Evolutionary conservation across 2,113 vertebrate genomes (phyloP).

Genomic region (Dolichallabes microphthalmus): DNA sequence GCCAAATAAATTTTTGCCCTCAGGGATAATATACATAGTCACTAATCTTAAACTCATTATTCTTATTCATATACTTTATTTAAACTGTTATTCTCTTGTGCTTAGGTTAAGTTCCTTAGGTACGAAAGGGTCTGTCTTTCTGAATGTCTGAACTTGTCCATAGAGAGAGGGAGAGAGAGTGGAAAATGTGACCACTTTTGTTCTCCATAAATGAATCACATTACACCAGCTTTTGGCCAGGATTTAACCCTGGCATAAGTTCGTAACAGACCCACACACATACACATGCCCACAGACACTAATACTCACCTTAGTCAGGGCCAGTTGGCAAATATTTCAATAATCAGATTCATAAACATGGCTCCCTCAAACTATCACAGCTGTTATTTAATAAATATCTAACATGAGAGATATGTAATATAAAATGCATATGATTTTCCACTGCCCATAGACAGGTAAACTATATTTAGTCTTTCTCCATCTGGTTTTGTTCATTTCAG

Average conservation of each 20-base stretch:
- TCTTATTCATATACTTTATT: background rate
- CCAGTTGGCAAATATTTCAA: slow-evolving; percentile 45
- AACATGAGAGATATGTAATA: background rate
- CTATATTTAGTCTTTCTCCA: background rate
- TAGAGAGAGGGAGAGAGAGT: background rate
- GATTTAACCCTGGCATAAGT: slow-evolving; percentile 33
- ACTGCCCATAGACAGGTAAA: background rate
- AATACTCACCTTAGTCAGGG: slow-evolving; percentile 14
- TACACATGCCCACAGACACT: slow-evolving; percentile 28
- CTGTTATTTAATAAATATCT: background rate
- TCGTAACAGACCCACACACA: slow-evolving; percentile 19
- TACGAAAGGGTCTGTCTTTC: background rate
- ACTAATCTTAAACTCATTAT: background rate
- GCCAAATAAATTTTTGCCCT: slow-evolving; percentile 11
- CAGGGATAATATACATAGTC: background rate
- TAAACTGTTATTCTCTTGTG: background rate
- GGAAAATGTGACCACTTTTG: slow-evolving; percentile 54
- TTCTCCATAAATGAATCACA: slow-evolving; percentile 48
- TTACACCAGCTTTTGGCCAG: slow-evolving; percentile 44
- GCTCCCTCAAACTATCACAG: background rate
- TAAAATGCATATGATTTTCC: background rate
- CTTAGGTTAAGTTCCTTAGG: background rate
- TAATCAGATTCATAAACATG: slow-evolving; percentile 36
- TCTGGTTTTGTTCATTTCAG: background rate
- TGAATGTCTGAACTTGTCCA: background rate